These are phyloP conservation scores for Entomobrya proxima DNA, from an alignment of 2,888 invertebrate genomes.

Conservation along the genomic window DNA sequence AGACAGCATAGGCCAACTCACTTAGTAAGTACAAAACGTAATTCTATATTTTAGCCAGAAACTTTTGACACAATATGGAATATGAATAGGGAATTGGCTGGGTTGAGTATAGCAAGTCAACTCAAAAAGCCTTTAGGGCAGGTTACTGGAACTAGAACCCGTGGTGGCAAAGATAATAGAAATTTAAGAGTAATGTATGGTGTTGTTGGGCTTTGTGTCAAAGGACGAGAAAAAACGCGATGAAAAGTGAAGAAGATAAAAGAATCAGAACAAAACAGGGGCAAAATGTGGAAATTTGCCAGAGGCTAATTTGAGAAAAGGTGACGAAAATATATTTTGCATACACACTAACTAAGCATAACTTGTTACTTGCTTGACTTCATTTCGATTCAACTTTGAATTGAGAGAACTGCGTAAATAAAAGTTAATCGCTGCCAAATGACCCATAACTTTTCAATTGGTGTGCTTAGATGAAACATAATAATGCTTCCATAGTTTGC, in stretches of 20 bases:
- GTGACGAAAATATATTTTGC: slow-evolving; percentile 13
- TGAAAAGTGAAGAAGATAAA: not conserved
- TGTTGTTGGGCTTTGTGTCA: not conserved
- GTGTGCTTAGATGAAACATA: no score
- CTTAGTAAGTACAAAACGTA: no score
- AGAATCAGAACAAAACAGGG: not conserved
- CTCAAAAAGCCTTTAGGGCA: slow-evolving; percentile 28
- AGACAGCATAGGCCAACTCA: no score
- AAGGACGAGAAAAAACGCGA: not conserved
- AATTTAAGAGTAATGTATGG: not conserved
- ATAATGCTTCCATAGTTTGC: no score
- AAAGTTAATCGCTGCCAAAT: no score
- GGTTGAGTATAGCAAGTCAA: not conserved
- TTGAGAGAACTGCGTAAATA: not conserved
- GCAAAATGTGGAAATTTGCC: slow-evolving; percentile 23
- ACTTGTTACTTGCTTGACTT: no score
- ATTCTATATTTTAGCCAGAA: no score
- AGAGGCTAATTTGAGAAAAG: slow-evolving; percentile 11
- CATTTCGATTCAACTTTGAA: no score
- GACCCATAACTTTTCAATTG: no score
- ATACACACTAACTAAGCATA: not conserved
- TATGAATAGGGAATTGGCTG: not conserved
- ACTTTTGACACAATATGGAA: no score
- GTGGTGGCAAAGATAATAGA: not conserved
- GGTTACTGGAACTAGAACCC: not conserved